A percentile compares a stretch with the other conserved stretches of the same genome.
phyloP scores from a whole-genome alignment of 53 echinoderm and acorn worm genomes.

The Temnopleurus reevesii region DNA sequence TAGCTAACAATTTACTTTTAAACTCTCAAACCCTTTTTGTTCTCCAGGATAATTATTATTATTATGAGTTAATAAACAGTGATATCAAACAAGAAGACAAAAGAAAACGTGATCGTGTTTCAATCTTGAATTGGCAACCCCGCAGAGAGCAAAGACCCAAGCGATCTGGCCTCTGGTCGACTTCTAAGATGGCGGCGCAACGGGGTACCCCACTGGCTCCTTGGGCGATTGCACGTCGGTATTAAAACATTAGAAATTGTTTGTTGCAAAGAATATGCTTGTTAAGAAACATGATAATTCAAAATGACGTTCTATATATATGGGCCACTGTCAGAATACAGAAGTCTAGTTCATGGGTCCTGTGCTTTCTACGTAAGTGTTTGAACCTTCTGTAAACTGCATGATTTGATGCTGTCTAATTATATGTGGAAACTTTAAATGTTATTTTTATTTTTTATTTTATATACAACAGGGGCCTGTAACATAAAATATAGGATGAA shows the following conservation, averaged over 20 bases:
- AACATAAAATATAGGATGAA: too few relatives aligned
- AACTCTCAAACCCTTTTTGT: too few relatives aligned
- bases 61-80: background rate
- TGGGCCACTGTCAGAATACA: too few relatives aligned
- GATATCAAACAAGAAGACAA: background rate
- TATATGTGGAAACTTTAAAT: too few relatives aligned
- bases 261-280: constrained; percentile 12
- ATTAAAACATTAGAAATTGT: background rate
- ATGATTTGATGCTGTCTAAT: too few relatives aligned
- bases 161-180: constrained; percentile 44
- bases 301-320: background rate
- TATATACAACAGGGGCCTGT: too few relatives aligned
- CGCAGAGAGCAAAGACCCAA: background rate
- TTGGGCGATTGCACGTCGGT: constrained; percentile 28
- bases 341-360: too few relatives aligned
- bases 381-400: too few relatives aligned
- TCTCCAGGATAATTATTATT: too few relatives aligned
- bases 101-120: background rate
- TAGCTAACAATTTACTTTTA: too few relatives aligned
- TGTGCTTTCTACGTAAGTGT: too few relatives aligned
- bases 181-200: constrained; percentile 14
- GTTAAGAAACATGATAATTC: constrained; percentile 53
- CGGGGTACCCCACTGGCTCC: constrained; percentile 31
- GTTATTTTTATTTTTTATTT: too few relatives aligned
- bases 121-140: constrained; percentile 15